Evolutionary conservation across 2,888 invertebrate species (phyloP).

Genomic region (Xiphydria camelus): DNA sequence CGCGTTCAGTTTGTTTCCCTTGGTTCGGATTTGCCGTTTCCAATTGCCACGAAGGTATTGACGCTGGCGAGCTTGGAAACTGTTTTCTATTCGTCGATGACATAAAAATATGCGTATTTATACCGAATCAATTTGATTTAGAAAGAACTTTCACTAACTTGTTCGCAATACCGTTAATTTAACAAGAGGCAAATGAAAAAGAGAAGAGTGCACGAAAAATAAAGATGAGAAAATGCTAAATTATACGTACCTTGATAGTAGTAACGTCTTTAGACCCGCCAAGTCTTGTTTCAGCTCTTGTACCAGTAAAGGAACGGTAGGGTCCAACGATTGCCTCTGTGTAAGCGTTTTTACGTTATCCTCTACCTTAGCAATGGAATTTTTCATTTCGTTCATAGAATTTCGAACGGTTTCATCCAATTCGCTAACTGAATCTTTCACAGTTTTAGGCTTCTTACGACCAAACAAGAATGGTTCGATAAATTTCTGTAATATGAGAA

Average conservation of each 20-base stretch:
- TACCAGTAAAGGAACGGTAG: slow-evolving; percentile 47
- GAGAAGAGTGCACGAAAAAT: no score
- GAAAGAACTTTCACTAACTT: no score
- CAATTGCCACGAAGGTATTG: slow-evolving; percentile 82
- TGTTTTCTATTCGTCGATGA: slow-evolving; percentile 69
- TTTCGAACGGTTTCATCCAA: slow-evolving; percentile 69
- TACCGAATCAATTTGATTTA: not conserved
- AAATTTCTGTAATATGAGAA: slow-evolving; percentile 60
- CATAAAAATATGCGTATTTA: slow-evolving; percentile 10
- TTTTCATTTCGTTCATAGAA: slow-evolving; percentile 65
- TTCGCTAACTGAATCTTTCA: slow-evolving; percentile 70
- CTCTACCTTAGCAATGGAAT: slow-evolving; percentile 68
- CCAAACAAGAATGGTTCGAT: slow-evolving; percentile 72
- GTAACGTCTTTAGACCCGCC: slow-evolving; percentile 52
- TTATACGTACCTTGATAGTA: slow-evolving; percentile 49
- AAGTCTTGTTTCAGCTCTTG: slow-evolving; percentile 53
- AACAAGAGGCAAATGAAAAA: no score
- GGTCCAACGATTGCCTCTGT: slow-evolving; percentile 43
- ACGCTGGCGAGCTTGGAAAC: slow-evolving; percentile 70
- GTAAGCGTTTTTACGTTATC: slow-evolving; percentile 64
- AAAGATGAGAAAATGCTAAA: no score
- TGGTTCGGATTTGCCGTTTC: slow-evolving; percentile 56
- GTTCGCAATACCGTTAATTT: no score
- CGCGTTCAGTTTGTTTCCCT: slow-evolving; percentile 49
- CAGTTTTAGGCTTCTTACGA: slow-evolving; percentile 65